Evolutionary conservation across 2,113 vertebrate species (phyloP).

Genomic region (Nyctereutes procyonoides): DNA sequence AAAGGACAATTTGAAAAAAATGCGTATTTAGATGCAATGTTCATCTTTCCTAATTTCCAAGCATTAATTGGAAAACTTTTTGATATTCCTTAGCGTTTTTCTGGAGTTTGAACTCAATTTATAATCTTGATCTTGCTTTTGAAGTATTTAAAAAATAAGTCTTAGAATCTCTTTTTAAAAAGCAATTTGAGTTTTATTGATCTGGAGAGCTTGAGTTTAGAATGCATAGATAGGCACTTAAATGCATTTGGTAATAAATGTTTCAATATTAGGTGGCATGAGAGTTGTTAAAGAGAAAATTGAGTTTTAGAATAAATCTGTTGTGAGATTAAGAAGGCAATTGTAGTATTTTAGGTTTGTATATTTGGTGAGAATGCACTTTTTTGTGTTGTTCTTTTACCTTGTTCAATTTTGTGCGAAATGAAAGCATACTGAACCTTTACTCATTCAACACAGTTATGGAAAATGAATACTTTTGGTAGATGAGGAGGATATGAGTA

Average conservation of each 20-base stretch:
- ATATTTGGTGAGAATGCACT: not conserved
- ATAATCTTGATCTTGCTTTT: constrained; percentile 49
- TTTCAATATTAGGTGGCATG: constrained; percentile 67
- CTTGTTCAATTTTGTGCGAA: constrained; percentile 32
- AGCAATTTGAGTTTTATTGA: constrained; percentile 78
- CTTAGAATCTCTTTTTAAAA: constrained; percentile 80
- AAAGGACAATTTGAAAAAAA: not conserved
- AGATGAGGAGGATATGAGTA: not conserved
- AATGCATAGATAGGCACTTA: constrained; percentile 69
- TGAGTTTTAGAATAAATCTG: constrained; percentile 71
- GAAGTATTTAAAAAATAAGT: constrained; percentile 65
- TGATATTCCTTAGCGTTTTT: not conserved
- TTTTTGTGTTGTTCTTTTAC: not conserved
- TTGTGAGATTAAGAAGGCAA: constrained; percentile 58
- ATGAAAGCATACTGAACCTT: not conserved
- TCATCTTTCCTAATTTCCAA: constrained; percentile 29
- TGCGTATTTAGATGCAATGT: not conserved
- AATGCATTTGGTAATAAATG: constrained; percentile 74
- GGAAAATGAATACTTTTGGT: not conserved
- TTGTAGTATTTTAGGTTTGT: not conserved
- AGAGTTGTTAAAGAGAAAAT: constrained; percentile 74
- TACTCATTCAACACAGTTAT: not conserved
- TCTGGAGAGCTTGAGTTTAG: constrained; percentile 66
- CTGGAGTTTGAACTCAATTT: constrained; percentile 45
- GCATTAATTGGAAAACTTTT: not conserved